phyloP scores from a whole-genome alignment of 2,888 invertebrate species.

The Troilus luridus region DNA sequence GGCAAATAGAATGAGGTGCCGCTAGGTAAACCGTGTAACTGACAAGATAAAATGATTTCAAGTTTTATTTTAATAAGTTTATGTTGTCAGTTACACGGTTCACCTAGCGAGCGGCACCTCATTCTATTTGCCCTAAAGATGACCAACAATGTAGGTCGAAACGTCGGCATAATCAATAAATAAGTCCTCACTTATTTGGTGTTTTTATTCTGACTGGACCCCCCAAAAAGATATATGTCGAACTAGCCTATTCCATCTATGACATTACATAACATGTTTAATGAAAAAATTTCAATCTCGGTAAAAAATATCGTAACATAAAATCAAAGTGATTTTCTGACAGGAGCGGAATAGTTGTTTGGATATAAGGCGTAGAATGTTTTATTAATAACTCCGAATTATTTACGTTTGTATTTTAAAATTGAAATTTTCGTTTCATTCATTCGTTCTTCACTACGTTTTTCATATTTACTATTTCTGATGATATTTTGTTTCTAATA shows the following conservation, averaged over 20 bases:
- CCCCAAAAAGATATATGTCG: too few species aligned
- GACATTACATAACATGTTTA: neutral
- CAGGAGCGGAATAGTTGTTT: neutral
- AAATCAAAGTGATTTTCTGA: neutral
- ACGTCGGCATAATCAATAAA: too few species aligned
- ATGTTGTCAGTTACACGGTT: too few species aligned
- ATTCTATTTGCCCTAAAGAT: too few species aligned
- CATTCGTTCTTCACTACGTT: neutral
- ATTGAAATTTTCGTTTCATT: neutral
- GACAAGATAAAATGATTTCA: too few species aligned
- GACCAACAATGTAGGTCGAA: too few species aligned
- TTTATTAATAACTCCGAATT: slow-evolving; percentile 24
- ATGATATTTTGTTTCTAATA: neutral
- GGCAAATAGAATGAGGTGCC: too few species aligned
- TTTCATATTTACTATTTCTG: neutral
- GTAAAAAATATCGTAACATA: neutral
- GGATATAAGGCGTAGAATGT: neutral
- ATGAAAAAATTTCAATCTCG: neutral
- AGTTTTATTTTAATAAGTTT: too few species aligned
- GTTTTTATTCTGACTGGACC: too few species aligned
- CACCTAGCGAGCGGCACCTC: too few species aligned
- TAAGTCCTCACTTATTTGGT: too few species aligned
- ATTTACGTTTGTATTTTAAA: neutral
- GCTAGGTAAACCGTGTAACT: too few species aligned
- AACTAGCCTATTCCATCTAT: neutral